Evolutionary conservation across 2,888 invertebrate species (phyloP).

Genomic region (Terebella lapidaria): DNA sequence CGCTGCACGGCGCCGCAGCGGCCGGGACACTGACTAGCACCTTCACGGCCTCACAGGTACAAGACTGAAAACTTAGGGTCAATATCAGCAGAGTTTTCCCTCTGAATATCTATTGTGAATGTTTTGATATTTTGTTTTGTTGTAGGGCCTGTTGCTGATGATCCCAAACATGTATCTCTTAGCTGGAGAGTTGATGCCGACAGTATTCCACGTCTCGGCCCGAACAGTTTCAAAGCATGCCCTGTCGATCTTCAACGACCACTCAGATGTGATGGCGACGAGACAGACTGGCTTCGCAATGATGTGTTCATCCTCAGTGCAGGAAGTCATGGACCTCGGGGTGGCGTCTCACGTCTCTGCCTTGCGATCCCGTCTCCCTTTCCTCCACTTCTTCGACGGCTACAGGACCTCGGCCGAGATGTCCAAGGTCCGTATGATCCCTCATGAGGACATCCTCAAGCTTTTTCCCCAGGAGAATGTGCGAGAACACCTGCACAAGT

Average conservation of each 20-base stretch:
- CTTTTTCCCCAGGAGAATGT: slow-evolving; percentile 21
- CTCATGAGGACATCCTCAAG: slow-evolving; percentile 20
- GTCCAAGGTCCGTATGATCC: slow-evolving; percentile 22
- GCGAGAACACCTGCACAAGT: slow-evolving; percentile 22
- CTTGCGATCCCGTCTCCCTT: slow-evolving; percentile 23
- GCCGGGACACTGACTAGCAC: slow-evolving; percentile 25
- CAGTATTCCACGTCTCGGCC: slow-evolving; percentile 27
- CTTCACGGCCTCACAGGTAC: slow-evolving; percentile 26
- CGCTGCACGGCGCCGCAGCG: slow-evolving; percentile 24
- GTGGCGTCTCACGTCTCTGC: slow-evolving; percentile 24
- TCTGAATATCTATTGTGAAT: no score
- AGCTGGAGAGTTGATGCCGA: slow-evolving; percentile 27
- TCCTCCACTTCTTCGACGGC: slow-evolving; percentile 29
- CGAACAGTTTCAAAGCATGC: slow-evolving; percentile 27
- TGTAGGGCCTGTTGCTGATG: slow-evolving; percentile 26
- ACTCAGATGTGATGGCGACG: slow-evolving; percentile 28
- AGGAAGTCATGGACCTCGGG: slow-evolving; percentile 28
- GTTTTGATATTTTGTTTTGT: no score
- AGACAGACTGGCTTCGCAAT: slow-evolving; percentile 27
- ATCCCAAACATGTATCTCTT: slow-evolving; percentile 29
- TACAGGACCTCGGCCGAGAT: slow-evolving; percentile 28
- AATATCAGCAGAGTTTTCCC: no score
- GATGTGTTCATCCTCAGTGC: slow-evolving; percentile 24
- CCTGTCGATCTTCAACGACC: slow-evolving; percentile 29
- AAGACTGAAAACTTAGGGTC: no score